These are phyloP conservation scores for Papilio xuthus DNA, from an alignment of 1,140 invertebrate species.

Conservation along the genomic window DNA sequence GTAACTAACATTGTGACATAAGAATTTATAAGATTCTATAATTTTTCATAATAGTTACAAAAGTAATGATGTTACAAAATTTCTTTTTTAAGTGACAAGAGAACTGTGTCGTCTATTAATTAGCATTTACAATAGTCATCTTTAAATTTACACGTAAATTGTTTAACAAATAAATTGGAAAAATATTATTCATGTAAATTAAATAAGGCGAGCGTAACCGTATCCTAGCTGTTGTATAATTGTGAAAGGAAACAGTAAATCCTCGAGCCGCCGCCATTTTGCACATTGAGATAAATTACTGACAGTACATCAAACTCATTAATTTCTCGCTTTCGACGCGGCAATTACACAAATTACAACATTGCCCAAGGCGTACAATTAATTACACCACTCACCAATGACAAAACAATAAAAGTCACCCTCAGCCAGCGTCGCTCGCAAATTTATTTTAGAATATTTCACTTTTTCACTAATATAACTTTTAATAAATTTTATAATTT, in stretches of 20 bases:
- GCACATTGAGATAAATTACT: conserved; percentile 16
- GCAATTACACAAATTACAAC: conserved; percentile 23
- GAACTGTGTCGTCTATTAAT: too few species aligned
- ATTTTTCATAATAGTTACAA: not conserved
- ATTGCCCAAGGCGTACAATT: conserved; percentile 1
- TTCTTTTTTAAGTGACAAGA: not conserved
- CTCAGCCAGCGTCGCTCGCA: not conserved
- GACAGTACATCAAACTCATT: conserved; percentile 22
- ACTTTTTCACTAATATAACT: not conserved
- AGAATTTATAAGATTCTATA: too few species aligned
- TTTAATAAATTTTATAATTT: not conserved
- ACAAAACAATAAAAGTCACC: conserved; percentile 10
- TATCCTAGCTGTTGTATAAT: not conserved
- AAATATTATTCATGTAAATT: not conserved
- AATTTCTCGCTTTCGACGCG: conserved; percentile 25
- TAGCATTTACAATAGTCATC: too few species aligned
- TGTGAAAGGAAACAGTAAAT: conserved; percentile 12
- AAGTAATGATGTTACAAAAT: not conserved
- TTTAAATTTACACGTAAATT: too few species aligned
- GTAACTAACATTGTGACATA: too few species aligned
- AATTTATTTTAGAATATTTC: not conserved
- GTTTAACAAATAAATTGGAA: too few species aligned
- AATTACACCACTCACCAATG: conserved; percentile 1
- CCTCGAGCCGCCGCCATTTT: not conserved
- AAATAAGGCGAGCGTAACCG: not conserved